Evolutionary conservation across 2,113 vertebrate species (phyloP), one percentile per base, ranked within the genome.

Genomic region (Tonatia bakeri): DNA sequence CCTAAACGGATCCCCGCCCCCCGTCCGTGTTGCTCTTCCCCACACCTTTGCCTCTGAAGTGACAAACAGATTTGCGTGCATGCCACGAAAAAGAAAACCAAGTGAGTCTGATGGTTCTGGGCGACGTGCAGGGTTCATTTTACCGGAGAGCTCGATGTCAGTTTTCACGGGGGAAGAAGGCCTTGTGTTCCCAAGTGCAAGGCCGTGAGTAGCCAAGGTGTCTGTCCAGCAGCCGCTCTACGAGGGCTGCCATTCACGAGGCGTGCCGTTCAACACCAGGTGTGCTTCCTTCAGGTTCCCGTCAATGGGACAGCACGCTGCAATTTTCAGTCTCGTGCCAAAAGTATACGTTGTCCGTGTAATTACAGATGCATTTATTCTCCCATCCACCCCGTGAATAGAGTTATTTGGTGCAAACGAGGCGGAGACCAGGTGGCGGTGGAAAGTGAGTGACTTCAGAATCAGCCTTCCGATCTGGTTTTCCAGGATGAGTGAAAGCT

Each of bases 191-290:
- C 7, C 2, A 4, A 19, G 59, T 65, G 31, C 61, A 16, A 88
- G 38, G 12, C 1, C 83, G 67, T 64, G 9, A 22, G 36, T n/a
- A 87, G 85, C 8, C 83, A 69, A 83, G 80, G 17, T 1, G 1
- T 3, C 0, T n/a, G n/a, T n/a, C 43, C 4, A 36, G 3, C 0
- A 0, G 33, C 16, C 15, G 52, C 14, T 5, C 59, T 3, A 20
- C 22, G 94, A 75, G 40, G 90, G 75, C 1, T 4, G 31, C 47
- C 86, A 90, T 59, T 0, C 47, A 56, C 5, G 40, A 43, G 87
- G 0, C 0, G 0, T 13, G 28, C 0, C 15, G 69, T 38, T 64
- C 69, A 40, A 8, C 20, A 5, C 81, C 13, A 38, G 20, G 31
- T n/a, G 33, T 11, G 11, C 84, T 70, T 0, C 33, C 16, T 9